phyloP scores from a whole-genome alignment of 2,888 invertebrate species.

The Entomobrya proxima region DNA sequence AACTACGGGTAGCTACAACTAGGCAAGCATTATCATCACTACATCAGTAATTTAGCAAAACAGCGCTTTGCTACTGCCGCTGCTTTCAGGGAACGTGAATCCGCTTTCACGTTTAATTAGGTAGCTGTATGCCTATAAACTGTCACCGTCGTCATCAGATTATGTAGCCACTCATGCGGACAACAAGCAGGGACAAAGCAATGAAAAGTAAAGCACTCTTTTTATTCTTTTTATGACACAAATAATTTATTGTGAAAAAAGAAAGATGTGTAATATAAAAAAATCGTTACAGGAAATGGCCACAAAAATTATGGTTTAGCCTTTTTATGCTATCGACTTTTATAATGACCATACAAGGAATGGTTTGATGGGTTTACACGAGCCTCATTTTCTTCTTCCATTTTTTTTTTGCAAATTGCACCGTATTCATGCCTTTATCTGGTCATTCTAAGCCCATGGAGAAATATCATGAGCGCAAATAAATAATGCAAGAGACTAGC shows the following conservation, averaged over 20 bases:
- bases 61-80: background rate
- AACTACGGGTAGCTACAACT: background rate
- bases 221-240: background rate
- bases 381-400: background rate
- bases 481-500: background rate
- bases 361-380: too few species aligned
- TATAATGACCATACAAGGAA: too few species aligned
- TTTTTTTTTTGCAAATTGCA: background rate
- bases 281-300: background rate
- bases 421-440: background rate
- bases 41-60: background rate
- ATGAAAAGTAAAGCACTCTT: background rate
- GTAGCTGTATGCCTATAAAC: background rate
- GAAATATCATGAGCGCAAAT: too few species aligned
- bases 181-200: background rate
- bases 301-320: background rate
- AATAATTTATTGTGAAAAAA: background rate
- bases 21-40: background rate
- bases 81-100: background rate
- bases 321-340: background rate
- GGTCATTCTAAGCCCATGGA: too few species aligned
- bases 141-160: background rate
- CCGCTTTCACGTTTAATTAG: slow-evolving; percentile 22
- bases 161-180: background rate
- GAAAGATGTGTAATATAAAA: background rate